These are phyloP conservation scores for Calypte anna DNA, from an alignment of 2,113 vertebrate species.

Conservation along the genomic window DNA sequence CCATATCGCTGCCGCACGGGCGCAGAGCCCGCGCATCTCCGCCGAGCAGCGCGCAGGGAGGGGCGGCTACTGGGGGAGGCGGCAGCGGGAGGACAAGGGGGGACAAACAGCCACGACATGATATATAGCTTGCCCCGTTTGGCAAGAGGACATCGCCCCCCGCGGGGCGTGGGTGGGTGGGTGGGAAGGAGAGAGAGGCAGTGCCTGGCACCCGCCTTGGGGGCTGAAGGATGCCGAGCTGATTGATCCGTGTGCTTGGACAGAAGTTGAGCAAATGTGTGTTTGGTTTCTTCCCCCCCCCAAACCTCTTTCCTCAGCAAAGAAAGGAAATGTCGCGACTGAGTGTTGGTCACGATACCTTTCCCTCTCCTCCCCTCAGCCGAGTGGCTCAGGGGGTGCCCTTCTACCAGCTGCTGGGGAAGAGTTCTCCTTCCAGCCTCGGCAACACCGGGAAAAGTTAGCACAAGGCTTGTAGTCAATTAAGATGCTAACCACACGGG, in stretches of 20 bases:
- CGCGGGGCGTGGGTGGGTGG: too few relatives aligned
- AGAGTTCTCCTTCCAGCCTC: not conserved
- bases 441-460: too few relatives aligned
- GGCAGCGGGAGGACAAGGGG: not conserved
- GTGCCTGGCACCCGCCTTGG: not conserved
- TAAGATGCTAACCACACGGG: not conserved
- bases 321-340: rapidly evolving
- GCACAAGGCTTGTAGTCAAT: not conserved
- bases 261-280: rapidly evolving
- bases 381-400: too few relatives aligned
- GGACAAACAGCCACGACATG: too few relatives aligned
- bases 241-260: rapidly evolving
- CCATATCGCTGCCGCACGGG: not conserved
- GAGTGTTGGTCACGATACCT: too few relatives aligned
- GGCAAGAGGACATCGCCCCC: not conserved
- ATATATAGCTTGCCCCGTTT: too few relatives aligned
- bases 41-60: not conserved
- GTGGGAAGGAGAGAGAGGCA: not conserved
- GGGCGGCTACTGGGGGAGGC: not conserved
- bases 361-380: too few relatives aligned
- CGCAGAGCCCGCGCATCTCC: not conserved
- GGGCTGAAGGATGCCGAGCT: rapidly evolving
- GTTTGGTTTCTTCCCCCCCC: too few relatives aligned
- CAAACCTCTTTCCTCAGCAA: not conserved
- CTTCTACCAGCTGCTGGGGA: not conserved